Evolutionary conservation across 2,797 vertebrate genomes (phyloP).

Genomic region (Synanceia verrucosa): DNA sequence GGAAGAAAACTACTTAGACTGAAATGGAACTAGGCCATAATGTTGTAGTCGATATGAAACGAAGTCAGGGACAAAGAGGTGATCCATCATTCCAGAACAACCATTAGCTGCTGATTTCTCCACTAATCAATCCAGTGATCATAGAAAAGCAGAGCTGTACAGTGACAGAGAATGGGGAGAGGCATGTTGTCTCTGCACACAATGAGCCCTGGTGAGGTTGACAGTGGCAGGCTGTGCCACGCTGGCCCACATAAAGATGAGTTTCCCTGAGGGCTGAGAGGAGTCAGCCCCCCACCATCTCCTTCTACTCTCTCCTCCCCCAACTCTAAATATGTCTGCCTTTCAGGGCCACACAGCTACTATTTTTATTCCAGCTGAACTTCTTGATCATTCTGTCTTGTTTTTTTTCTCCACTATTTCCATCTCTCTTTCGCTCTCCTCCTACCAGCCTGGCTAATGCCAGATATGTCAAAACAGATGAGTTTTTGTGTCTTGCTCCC

Average conservation of each 20-base stretch:
- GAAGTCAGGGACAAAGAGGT: constrained; percentile 34
- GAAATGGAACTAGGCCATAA: constrained; percentile 71
- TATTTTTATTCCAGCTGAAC: constrained; percentile 22
- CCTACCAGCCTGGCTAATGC: not conserved
- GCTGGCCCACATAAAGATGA: constrained; percentile 57
- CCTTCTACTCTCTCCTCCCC: not conserved
- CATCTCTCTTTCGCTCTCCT: not conserved
- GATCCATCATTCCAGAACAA: constrained; percentile 60
- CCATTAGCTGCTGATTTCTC: constrained; percentile 65
- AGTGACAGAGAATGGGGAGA: constrained; percentile 17
- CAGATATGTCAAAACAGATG: constrained; percentile 21
- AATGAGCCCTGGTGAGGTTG: constrained; percentile 42
- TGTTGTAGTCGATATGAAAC: constrained; percentile 68
- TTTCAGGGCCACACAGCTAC: constrained; percentile 3
- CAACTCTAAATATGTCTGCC: constrained; percentile 20
- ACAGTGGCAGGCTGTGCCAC: constrained; percentile 64
- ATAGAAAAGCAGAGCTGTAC: constrained; percentile 31
- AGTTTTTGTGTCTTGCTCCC: not conserved
- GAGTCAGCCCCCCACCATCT: constrained; percentile 20
- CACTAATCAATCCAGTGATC: constrained; percentile 64
- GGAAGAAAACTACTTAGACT: constrained; percentile 55
- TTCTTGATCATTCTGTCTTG: constrained; percentile 19
- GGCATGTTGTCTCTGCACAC: constrained; percentile 20
- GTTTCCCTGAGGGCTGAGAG: constrained; percentile 45
- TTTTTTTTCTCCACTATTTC: constrained; percentile 17